Conservation (phyloP, 53 echinoderm and acorn worm genomes). For the Henricia sp. region DNA sequence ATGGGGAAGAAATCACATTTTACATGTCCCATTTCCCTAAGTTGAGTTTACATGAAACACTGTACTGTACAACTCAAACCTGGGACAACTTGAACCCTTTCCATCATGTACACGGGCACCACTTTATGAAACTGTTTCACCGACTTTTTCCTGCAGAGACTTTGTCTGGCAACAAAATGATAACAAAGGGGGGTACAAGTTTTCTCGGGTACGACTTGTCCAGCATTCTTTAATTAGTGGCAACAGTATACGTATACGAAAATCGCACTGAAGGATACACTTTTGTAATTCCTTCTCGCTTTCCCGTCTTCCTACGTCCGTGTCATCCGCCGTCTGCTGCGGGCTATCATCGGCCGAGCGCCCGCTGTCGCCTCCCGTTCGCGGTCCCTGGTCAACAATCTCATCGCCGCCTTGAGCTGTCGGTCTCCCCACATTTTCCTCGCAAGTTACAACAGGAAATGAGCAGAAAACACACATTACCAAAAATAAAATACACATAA, state of each 20-base stretch:
- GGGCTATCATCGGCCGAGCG: background rate
- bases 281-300: conserved; percentile 10
- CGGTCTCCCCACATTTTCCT: background rate
- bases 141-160: background rate
- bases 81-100: too few relatives aligned
- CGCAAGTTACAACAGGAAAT: background rate
- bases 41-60: too few relatives aligned
- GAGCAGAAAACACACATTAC: background rate
- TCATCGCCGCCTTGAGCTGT: background rate
- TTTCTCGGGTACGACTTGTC: background rate
- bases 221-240: background rate
- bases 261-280: conserved; percentile 25
- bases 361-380: background rate
- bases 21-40: too few relatives aligned
- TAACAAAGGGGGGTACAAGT: background rate
- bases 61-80: background rate
- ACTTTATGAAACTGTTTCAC: too few relatives aligned
- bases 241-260: background rate
- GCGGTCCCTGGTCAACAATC: background rate
- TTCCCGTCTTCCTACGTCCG: background rate
- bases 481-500: too few relatives aligned
- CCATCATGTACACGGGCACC: too few relatives aligned
- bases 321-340: background rate
- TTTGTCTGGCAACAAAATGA: background rate
- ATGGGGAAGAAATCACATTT: too few relatives aligned